Conservation (phyloP, 2,888 invertebrate genomes). For the Podotricha telesiphe region DNA sequence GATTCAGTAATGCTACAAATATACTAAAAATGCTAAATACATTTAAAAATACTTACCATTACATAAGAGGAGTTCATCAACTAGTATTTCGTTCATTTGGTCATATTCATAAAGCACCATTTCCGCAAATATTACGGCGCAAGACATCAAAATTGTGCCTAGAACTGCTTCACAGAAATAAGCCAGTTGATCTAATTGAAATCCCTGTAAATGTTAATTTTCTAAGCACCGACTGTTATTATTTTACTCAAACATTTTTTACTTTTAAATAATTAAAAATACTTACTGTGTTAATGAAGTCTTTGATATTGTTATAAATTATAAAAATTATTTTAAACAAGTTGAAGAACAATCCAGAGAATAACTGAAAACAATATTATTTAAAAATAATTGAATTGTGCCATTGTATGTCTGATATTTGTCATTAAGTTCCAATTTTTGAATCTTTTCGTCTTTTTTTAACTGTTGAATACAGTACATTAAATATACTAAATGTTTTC, state of each 20-base stretch:
- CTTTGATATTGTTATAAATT: neutral
- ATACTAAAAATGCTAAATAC: too few species aligned
- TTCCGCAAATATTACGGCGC: conserved; percentile 4
- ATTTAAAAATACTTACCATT: conserved; percentile 1
- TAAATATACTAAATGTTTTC: too few species aligned
- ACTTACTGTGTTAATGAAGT: neutral
- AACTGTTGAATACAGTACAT: too few species aligned
- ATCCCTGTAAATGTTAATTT: conserved; percentile 15
- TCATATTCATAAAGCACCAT: conserved; percentile 10
- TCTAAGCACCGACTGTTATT: neutral
- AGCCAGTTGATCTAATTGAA: conserved; percentile 3
- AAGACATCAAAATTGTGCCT: conserved; percentile 4
- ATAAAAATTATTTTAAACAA: conserved; percentile 5
- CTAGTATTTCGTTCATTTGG: conserved; percentile 4
- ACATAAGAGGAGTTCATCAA: conserved; percentile 8
- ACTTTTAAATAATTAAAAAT: neutral
- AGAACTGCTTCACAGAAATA: conserved; percentile 14
- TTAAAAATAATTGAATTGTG: neutral
- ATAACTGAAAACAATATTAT: conserved; percentile 1
- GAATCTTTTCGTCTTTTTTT: too few species aligned
- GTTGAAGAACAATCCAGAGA: neutral
- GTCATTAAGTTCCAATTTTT: neutral
- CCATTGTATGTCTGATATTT: neutral
- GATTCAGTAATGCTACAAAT: too few species aligned
- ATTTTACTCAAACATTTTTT: neutral